phyloP scores from a whole-genome alignment of 2,113 vertebrate genomes.

The Dolichotis patagonum region DNA sequence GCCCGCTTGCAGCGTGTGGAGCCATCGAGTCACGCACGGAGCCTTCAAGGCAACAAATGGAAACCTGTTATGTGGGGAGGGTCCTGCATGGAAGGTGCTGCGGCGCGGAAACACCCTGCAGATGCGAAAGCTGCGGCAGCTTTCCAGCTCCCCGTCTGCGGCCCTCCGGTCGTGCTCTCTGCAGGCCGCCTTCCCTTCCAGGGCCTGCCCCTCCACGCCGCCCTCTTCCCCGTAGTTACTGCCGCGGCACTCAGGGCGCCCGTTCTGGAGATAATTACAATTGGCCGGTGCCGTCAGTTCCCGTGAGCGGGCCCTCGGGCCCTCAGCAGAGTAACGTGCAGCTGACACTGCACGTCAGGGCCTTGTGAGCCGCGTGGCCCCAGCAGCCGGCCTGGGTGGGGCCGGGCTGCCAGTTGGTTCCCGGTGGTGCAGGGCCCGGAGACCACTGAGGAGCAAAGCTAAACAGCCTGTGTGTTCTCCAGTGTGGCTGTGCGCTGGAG shows the following conservation, averaged over 20 bases:
- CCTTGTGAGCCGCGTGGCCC: background rate
- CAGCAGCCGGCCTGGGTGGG: background rate
- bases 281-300: background rate
- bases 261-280: background rate
- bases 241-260: background rate
- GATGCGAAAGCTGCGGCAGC: background rate
- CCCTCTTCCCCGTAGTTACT: background rate
- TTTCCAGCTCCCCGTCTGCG: background rate
- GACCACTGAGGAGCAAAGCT: background rate
- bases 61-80: background rate
- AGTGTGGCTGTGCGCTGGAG: background rate
- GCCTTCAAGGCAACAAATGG: background rate
- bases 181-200: background rate
- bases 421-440: rapidly evolving
- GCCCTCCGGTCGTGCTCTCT: background rate
- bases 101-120: background rate
- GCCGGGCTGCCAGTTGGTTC: background rate
- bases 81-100: background rate
- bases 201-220: too few species aligned
- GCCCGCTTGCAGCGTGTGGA: background rate
- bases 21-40: background rate
- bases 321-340: conserved; percentile 1
- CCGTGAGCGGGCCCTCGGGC: background rate
- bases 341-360: background rate
- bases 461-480: background rate